Evolutionary conservation across 2,888 invertebrate genomes (phyloP).

Genomic region (Phorcus lineatus): DNA sequence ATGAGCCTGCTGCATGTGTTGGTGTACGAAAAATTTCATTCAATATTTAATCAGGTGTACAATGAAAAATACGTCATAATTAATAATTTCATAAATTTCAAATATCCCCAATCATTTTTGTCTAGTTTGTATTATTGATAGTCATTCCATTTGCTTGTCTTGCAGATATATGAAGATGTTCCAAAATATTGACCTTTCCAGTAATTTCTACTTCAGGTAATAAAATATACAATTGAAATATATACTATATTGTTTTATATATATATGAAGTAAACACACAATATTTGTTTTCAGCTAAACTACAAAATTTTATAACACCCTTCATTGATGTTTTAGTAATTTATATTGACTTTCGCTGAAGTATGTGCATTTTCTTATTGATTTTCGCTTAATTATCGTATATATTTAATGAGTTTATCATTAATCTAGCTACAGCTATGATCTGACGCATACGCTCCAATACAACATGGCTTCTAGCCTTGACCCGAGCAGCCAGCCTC

Average conservation of each 20-base stretch:
- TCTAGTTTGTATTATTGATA: not conserved
- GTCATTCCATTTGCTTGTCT: constrained; percentile 27
- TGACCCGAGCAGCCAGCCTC: constrained; percentile 26
- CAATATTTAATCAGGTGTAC: too few species aligned
- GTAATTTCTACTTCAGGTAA: constrained; percentile 96
- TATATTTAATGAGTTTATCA: not conserved
- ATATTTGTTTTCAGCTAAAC: too few species aligned
- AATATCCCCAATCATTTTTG: too few species aligned
- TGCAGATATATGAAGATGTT: constrained; percentile 93
- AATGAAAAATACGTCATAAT: too few species aligned
- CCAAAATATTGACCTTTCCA: constrained; percentile 95
- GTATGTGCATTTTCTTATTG: not conserved
- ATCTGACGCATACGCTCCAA: constrained; percentile 94
- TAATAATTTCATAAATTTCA: too few species aligned
- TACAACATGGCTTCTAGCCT: constrained; percentile 86
- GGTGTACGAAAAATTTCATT: too few species aligned
- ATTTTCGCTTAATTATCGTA: not conserved
- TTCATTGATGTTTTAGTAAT: too few species aligned
- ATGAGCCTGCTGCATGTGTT: too few species aligned
- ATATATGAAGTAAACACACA: too few species aligned
- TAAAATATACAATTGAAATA: not conserved
- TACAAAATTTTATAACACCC: too few species aligned
- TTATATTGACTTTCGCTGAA: too few species aligned
- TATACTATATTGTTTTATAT: too few species aligned
- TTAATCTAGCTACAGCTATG: constrained; percentile 90